Percentiles rank a stretch among this genome's conserved stretches.
Conservation (phyloP, 2,113 vertebrate genomes). For the Psophia crepitans region DNA sequence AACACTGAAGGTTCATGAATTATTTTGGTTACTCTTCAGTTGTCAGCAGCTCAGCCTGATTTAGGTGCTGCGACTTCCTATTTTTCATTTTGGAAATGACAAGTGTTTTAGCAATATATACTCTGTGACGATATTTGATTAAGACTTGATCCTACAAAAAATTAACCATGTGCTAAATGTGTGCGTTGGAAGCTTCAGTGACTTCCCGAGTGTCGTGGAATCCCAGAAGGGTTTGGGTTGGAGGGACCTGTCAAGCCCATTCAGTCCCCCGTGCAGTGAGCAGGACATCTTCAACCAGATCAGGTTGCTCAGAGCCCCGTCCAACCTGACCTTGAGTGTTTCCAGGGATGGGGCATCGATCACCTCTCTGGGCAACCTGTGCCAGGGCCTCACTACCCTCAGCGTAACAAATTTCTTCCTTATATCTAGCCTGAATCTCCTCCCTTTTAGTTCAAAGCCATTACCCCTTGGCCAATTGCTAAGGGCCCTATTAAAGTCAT, state of each 20-base stretch:
- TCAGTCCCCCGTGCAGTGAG: rapidly evolving
- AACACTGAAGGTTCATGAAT: background rate
- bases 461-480: rapidly evolving
- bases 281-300: rapidly evolving
- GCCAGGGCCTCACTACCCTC: background rate
- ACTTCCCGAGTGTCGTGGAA: background rate
- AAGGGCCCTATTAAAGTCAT: rapidly evolving
- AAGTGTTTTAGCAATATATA: background rate
- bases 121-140: background rate
- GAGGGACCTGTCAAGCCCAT: rapidly evolving
- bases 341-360: background rate
- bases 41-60: background rate
- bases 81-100: background rate
- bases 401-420: rapidly evolving
- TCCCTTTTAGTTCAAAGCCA: background rate
- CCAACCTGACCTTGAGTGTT: rapidly evolving
- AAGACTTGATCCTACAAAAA: background rate
- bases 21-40: background rate
- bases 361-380: background rate
- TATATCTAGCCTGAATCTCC: background rate
- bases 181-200: too few species aligned
- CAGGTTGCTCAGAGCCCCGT: background rate
- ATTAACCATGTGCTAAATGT: background rate
- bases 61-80: background rate
- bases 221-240: background rate